Conservation (phyloP, 2,113 vertebrate species). For the Pachyramphus minor region DNA sequence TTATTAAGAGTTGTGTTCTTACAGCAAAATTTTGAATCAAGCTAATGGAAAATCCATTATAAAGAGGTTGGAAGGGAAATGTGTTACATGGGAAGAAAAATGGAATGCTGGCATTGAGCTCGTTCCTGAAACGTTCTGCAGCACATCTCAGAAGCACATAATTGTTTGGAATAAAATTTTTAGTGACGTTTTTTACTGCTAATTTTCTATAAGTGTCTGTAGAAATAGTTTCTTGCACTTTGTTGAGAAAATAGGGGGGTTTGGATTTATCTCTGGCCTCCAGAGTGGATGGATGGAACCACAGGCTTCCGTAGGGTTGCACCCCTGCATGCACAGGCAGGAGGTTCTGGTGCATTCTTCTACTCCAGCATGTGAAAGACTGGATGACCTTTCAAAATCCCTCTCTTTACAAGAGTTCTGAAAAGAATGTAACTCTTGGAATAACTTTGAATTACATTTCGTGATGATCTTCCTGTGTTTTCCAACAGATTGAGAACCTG, state of each 20-base stretch:
- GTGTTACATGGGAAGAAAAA: not conserved
- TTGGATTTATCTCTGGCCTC: not conserved
- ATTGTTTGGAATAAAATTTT: not conserved
- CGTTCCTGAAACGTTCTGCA: not conserved
- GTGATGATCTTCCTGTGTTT: not conserved
- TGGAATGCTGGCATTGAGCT: not conserved
- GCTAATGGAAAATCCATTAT: not conserved
- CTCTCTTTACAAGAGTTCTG: not conserved
- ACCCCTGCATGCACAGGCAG: not conserved
- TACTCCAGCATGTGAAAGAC: not conserved
- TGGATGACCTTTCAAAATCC: not conserved
- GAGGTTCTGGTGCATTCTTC: not conserved
- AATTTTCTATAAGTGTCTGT: not conserved
- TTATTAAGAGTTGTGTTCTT: not conserved
- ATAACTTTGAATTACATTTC: not conserved
- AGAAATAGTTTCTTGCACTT: not conserved
- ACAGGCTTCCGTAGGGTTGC: not conserved
- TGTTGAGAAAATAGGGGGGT: not conserved
- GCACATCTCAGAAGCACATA: not conserved
- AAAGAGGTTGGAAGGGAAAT: not conserved
- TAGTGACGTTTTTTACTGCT: not conserved
- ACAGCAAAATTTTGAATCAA: not conserved
- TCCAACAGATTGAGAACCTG: conserved; percentile 88
- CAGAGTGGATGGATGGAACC: not conserved
- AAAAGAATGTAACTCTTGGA: not conserved